Percentiles rank a stretch among this genome's conserved stretches.
These are phyloP conservation scores for Ascidia mentula DNA, from an alignment of 23 tunicate species.

Conservation along the genomic window DNA sequence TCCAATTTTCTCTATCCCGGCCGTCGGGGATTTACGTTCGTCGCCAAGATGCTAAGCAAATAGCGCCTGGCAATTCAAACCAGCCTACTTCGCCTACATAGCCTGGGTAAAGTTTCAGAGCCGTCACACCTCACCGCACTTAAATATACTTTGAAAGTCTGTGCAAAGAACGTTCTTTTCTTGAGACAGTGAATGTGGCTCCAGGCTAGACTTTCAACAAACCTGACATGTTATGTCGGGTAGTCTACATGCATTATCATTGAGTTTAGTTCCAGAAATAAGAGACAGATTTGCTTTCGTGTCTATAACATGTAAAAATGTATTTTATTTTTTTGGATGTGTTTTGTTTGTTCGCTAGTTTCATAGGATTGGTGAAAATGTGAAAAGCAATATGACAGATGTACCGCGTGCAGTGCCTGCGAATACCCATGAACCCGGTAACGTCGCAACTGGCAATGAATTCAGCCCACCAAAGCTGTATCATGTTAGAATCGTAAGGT, in stretches of 20 bases:
- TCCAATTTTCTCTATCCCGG: not conserved
- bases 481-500: not conserved
- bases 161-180: not conserved
- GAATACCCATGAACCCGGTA: not conserved
- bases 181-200: not conserved
- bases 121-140: conserved; percentile 6
- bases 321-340: no score
- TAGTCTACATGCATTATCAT: no score
- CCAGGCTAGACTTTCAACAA: not conserved
- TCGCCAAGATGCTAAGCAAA: not conserved
- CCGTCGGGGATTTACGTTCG: not conserved
- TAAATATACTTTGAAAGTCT: conserved; percentile 2
- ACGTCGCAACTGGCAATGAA: not conserved
- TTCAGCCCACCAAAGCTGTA: not conserved
- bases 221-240: not conserved
- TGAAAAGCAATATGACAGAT: no score
- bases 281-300: no score
- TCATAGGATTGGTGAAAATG: no score
- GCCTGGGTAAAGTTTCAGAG: not conserved
- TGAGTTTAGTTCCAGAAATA: no score
- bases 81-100: not conserved
- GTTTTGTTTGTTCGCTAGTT: no score
- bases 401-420: not conserved
- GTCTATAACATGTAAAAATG: no score
- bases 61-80: not conserved